A percentile compares a stretch with the other conserved stretches of the same genome.
Evolutionary conservation across 2,888 invertebrate species (phyloP).

Genomic region (Meghimatium bilineatum): DNA sequence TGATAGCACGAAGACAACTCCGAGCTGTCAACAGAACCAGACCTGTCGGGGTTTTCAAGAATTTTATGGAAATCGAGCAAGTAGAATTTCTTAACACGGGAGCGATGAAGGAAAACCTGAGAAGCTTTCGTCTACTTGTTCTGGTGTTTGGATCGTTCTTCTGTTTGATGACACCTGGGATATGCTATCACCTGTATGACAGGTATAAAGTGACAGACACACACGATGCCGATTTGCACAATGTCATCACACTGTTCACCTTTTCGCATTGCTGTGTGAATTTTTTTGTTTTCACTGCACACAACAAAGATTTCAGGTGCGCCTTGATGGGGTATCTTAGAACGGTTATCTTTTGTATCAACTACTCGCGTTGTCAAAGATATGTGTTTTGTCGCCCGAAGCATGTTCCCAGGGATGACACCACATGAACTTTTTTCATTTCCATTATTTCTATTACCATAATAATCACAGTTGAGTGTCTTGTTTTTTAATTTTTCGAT

Average conservation of each 20-base stretch:
- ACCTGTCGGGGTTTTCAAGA: background rate
- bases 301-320: background rate
- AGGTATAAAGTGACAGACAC: too few species aligned
- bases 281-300: background rate
- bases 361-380: too few species aligned
- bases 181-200: background rate
- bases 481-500: too few species aligned
- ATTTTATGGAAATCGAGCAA: too few species aligned
- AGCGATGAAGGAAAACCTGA: background rate
- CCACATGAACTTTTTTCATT: too few species aligned
- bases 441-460: too few species aligned
- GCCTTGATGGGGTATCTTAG: background rate
- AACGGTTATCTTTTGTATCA: too few species aligned
- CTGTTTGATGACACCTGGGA: background rate
- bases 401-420: too few species aligned
- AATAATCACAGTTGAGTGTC: too few species aligned
- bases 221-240: background rate
- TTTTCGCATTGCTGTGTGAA: background rate
- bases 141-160: background rate
- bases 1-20: background rate
- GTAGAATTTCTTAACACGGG: too few species aligned
- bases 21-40: background rate
- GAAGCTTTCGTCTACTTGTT: background rate
- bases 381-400: too few species aligned
- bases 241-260: background rate